These are phyloP conservation scores for Tipula unca DNA, from an alignment of 2,888 invertebrate genomes.

Conservation along the genomic window DNA sequence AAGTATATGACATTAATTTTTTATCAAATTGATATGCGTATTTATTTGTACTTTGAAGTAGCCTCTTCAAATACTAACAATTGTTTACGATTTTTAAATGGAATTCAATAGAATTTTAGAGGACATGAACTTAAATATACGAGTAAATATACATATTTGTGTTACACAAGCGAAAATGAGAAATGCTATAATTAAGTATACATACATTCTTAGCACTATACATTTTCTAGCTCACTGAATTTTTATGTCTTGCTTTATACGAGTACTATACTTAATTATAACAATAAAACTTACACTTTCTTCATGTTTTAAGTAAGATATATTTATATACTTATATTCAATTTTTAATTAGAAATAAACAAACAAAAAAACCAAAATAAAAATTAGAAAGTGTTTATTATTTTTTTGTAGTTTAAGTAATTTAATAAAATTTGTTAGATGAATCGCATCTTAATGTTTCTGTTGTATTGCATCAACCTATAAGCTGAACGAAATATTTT, in stretches of 20 bases:
- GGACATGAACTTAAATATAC: background rate
- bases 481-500: slow-evolving; percentile 1
- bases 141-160: background rate
- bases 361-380: background rate
- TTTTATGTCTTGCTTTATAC: background rate
- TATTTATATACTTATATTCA: background rate
- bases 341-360: background rate
- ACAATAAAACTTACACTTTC: slow-evolving; percentile 14
- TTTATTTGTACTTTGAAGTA: background rate
- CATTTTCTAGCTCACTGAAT: background rate
- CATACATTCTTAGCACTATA: background rate
- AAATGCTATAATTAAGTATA: background rate
- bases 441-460: background rate
- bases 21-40: background rate
- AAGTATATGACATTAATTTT: too few relatives aligned
- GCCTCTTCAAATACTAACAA: background rate
- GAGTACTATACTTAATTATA: background rate
- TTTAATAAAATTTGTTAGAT: background rate
- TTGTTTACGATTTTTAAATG: background rate
- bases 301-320: background rate
- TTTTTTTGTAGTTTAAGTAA: background rate
- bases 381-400: background rate
- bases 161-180: background rate
- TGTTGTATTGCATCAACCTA: background rate
- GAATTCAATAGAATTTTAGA: background rate